phyloP scores from a whole-genome alignment of 2,797 vertebrate species.

The Pangasius macronema region DNA sequence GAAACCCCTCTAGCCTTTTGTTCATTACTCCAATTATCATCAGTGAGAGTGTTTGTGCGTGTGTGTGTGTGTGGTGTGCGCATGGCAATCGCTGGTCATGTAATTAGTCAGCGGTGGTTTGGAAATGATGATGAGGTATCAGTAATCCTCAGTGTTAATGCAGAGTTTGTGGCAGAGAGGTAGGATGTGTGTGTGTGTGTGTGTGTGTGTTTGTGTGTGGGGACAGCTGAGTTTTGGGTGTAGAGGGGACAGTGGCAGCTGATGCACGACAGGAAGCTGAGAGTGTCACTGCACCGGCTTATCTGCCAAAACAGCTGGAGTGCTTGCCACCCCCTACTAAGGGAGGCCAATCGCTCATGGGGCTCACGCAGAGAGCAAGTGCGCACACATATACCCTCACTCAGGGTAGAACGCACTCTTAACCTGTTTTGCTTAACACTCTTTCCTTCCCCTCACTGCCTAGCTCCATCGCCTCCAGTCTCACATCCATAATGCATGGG shows the following conservation, averaged over 20 bases:
- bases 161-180: background rate
- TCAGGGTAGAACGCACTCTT: slow-evolving; percentile 32
- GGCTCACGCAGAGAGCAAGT: slow-evolving; percentile 19
- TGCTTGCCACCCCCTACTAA: slow-evolving; percentile 58
- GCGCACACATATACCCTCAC: slow-evolving; percentile 25
- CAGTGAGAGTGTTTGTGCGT: slow-evolving; percentile 30
- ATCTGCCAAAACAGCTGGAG: slow-evolving; percentile 75
- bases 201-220: background rate
- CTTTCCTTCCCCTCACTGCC: slow-evolving; percentile 24
- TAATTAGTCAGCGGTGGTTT: slow-evolving; percentile 36
- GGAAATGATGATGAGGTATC: slow-evolving; percentile 29
- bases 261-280: slow-evolving; percentile 61
- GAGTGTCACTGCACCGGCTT: slow-evolving; percentile 65
- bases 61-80: background rate
- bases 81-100: background rate
- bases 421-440: slow-evolving; percentile 47
- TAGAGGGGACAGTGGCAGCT: slow-evolving; percentile 38
- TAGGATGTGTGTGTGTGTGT: background rate
- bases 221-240: background rate
- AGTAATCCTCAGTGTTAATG: background rate
- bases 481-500: slow-evolving; percentile 34
- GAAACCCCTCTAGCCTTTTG: slow-evolving; percentile 11
- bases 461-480: slow-evolving; percentile 39
- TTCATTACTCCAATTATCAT: slow-evolving; percentile 56
- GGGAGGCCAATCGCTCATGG: slow-evolving; percentile 25